Conservation (phyloP, 1,140 invertebrate genomes). For the Aradophagus sp. region DNA sequence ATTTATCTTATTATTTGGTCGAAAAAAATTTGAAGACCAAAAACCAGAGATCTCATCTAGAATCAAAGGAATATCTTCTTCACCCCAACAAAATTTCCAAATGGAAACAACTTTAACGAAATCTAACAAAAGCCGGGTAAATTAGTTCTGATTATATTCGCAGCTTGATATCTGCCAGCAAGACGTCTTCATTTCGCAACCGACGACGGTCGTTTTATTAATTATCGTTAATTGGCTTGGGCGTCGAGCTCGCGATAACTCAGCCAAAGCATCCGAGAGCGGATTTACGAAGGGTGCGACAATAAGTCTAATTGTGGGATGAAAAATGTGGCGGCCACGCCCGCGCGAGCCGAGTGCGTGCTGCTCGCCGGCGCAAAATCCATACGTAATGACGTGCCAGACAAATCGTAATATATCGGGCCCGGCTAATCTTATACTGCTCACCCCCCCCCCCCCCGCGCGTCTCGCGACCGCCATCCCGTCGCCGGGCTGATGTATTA, state of each 20-base stretch:
- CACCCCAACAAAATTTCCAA: too few species aligned
- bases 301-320: slow-evolving; percentile 58
- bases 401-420: slow-evolving; percentile 61
- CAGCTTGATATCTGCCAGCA: too few species aligned
- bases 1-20: too few species aligned
- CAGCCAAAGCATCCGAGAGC: slow-evolving; percentile 32
- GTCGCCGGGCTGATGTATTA: slow-evolving; percentile 42
- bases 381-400: slow-evolving; percentile 54
- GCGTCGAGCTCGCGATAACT: slow-evolving; percentile 21
- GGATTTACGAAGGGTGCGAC: slow-evolving; percentile 53
- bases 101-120: too few species aligned
- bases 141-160: too few species aligned
- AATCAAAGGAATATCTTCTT: too few species aligned
- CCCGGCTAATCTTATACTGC: slow-evolving; percentile 44
- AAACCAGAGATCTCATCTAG: too few species aligned
- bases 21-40: too few species aligned
- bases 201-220: too few species aligned
- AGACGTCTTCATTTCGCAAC: too few species aligned
- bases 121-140: too few species aligned
- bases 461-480: slow-evolving; percentile 23
- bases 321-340: slow-evolving; percentile 53
- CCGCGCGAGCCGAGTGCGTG: slow-evolving; percentile 48
- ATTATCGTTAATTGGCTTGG: slow-evolving; percentile 39
- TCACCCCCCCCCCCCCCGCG: too few species aligned
- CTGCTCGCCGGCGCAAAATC: slow-evolving; percentile 52